Percentiles rank a stretch among this genome's conserved stretches.
These are phyloP conservation scores for Clarias platycephalus DNA, from an alignment of 2,797 vertebrate genomes.

Conservation along the genomic window DNA sequence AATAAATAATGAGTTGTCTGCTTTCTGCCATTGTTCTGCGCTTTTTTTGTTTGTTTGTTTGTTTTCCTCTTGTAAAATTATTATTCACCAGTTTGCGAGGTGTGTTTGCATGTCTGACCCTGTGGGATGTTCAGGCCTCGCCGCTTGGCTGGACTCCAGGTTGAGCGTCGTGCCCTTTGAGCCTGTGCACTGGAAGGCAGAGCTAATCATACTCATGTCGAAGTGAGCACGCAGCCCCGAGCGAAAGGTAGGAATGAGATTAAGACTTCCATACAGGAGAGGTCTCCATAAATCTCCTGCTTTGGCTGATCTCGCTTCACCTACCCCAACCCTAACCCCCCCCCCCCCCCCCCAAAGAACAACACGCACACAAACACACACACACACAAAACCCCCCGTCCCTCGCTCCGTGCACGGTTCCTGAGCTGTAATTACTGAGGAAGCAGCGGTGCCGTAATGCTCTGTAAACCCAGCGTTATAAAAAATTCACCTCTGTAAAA, in stretches of 20 bases:
- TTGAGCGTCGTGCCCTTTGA: conserved; percentile 28
- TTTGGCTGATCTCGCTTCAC: conserved; percentile 87
- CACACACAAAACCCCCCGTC: conserved; percentile 36
- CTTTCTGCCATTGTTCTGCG: not conserved
- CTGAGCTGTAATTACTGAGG: conserved; percentile 93
- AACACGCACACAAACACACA: too few species aligned
- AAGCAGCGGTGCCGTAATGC: conserved; percentile 87
- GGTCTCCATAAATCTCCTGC: conserved; percentile 88
- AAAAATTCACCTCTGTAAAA: conserved; percentile 79
- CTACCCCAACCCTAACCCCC: too few species aligned
- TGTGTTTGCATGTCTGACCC: conserved; percentile 30
- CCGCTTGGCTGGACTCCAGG: conserved; percentile 46
- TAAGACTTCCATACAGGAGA: conserved; percentile 80
- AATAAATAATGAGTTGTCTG: conserved; percentile 6
- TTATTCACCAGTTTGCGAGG: conserved; percentile 23
- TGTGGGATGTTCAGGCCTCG: conserved; percentile 44
- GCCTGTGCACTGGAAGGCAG: conserved; percentile 67
- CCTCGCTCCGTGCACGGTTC: conserved; percentile 83
- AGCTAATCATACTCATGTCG: conserved; percentile 77
- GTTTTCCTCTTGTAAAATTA: not conserved
- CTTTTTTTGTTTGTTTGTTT: not conserved
- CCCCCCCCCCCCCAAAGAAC: too few species aligned
- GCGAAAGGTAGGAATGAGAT: conserved; percentile 85
- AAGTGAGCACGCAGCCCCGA: conserved; percentile 77
- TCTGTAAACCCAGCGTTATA: conserved; percentile 94